phyloP scores from a whole-genome alignment of 2,113 vertebrate species.

The Puntigrus tetrazona region DNA sequence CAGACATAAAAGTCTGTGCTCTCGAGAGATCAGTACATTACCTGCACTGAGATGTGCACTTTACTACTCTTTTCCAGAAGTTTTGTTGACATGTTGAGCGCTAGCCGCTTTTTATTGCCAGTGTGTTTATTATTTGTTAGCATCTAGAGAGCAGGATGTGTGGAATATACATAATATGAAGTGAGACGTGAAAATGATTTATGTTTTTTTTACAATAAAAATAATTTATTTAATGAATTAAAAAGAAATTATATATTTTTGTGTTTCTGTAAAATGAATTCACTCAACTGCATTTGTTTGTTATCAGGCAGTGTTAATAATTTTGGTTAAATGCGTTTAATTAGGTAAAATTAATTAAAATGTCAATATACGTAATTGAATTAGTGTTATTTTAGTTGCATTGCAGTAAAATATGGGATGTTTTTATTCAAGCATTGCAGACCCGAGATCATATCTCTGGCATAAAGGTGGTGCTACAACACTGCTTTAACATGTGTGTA shows the following conservation, averaged over 20 bases:
- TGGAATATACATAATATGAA: not conserved
- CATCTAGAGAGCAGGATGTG: not conserved
- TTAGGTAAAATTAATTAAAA: not conserved
- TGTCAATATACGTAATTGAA: not conserved
- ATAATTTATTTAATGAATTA: too few relatives aligned
- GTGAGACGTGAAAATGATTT: not conserved
- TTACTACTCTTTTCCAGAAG: not conserved
- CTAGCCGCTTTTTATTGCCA: not conserved
- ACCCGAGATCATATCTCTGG: conserved; percentile 77
- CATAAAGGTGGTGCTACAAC: conserved; percentile 98
- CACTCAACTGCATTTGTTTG: not conserved
- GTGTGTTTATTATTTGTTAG: not conserved
- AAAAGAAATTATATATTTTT: too few relatives aligned
- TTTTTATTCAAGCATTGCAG: conserved; percentile 39
- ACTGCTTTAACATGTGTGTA: conserved; percentile 59
- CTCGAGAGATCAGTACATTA: not conserved
- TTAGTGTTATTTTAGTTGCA: not conserved
- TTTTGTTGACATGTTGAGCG: not conserved
- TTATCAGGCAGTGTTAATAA: not conserved
- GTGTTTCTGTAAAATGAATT: not conserved
- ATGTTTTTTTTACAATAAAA: too few relatives aligned
- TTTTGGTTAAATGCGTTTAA: too few relatives aligned
- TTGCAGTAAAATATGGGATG: not conserved
- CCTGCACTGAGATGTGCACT: not conserved
- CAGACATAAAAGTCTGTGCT: not conserved